Conservation (phyloP, 2,888 invertebrate species). For the Heliconius ismenius region DNA sequence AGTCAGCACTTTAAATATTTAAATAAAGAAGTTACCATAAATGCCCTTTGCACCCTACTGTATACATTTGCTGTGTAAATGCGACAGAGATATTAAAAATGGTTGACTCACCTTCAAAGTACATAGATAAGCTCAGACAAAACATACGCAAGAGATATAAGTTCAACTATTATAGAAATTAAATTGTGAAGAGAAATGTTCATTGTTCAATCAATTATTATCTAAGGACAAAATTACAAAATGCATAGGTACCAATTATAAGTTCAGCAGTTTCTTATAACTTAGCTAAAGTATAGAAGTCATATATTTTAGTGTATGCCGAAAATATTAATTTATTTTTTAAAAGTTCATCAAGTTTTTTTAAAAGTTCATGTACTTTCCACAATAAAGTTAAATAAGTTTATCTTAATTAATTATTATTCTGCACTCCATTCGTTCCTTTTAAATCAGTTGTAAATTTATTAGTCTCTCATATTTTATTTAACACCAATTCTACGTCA, state of each 20-base stretch:
- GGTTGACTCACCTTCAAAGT: not conserved
- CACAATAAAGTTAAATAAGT: not conserved
- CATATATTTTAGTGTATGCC: not conserved
- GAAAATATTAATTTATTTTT: not conserved
- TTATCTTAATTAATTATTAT: too few species aligned
- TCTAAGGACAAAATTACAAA: not conserved
- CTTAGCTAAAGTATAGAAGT: not conserved
- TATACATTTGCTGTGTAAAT: slow-evolving; percentile 39
- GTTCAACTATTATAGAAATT: not conserved
- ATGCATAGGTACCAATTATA: not conserved
- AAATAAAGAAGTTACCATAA: slow-evolving; percentile 51
- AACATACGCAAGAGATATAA: not conserved
- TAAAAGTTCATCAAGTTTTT: too few species aligned
- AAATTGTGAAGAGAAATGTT: not conserved
- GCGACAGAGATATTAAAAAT: slow-evolving; percentile 33
- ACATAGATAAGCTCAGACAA: not conserved
- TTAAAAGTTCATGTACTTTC: not conserved
- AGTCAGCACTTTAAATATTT: slow-evolving; percentile 60
- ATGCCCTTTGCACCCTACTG: slow-evolving; percentile 47
- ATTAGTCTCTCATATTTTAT: too few species aligned
- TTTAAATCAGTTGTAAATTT: too few species aligned
- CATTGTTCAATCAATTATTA: not conserved
- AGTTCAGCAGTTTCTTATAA: not conserved
- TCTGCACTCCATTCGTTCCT: too few species aligned
- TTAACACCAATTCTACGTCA: too few species aligned